Percentiles rank a stretch among this genome's conserved stretches.
Evolutionary conservation across 2,113 vertebrate genomes (phyloP).

Genomic region (Dipodomys merriami): DNA sequence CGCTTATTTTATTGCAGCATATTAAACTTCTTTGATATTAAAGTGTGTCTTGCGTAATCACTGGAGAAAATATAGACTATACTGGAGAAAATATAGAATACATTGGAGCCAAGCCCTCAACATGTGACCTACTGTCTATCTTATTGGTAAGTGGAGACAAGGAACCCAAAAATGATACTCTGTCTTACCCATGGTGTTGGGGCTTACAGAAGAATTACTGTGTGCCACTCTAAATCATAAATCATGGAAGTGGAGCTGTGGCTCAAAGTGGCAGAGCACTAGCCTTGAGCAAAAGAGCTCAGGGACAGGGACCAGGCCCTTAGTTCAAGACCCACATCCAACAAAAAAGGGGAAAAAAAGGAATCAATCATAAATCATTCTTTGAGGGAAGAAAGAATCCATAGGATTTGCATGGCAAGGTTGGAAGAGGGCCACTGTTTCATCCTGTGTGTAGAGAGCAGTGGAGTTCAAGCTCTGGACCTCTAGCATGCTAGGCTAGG

Average conservation of each 20-base stretch:
- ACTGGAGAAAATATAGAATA: constrained; percentile 55
- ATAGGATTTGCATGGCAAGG: not conserved
- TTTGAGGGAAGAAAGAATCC: not conserved
- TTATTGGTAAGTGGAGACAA: not conserved
- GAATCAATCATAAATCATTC: not conserved
- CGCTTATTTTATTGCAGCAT: constrained; percentile 89
- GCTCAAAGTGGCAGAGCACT: too few species aligned
- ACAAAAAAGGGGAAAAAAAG: too few species aligned
- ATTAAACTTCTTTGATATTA: constrained; percentile 90
- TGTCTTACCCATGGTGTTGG: not conserved
- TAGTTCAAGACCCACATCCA: too few species aligned
- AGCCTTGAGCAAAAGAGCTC: too few species aligned
- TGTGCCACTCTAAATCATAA: not conserved
- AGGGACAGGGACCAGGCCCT: too few species aligned
- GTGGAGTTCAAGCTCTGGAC: not conserved
- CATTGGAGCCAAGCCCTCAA: not conserved
- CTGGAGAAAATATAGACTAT: constrained; percentile 54
- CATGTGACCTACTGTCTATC: not conserved
- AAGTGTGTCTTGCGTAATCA: constrained; percentile 78
- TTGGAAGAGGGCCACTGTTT: not conserved
- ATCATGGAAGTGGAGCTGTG: not conserved
- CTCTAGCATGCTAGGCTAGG: not conserved
- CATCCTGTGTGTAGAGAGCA: not conserved
- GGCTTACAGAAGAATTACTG: not conserved
- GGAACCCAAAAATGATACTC: not conserved